phyloP scores from a whole-genome alignment of 2,888 invertebrate genomes.

The Drosophila kokeensis region DNA sequence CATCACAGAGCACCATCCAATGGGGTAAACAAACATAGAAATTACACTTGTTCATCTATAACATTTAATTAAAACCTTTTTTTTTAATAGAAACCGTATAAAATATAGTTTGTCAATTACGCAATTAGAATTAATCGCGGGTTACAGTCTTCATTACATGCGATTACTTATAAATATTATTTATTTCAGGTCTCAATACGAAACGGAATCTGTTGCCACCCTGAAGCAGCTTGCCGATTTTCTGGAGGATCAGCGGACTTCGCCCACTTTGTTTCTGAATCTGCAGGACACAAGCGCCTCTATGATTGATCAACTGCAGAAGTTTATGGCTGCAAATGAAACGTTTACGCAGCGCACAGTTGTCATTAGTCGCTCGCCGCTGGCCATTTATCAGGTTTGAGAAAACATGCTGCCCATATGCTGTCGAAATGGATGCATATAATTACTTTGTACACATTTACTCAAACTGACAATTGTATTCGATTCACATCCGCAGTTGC shows the following conservation, averaged over 20 bases:
- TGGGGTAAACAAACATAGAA: conserved; percentile 73
- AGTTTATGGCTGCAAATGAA: conserved; percentile 74
- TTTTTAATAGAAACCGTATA: background rate
- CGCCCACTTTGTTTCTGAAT: conserved; percentile 82
- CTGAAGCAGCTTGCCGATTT: conserved; percentile 81
- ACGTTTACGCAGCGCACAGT: conserved; percentile 82
- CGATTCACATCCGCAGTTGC: conserved; percentile 68
- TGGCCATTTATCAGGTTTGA: conserved; percentile 84
- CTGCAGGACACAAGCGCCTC: conserved; percentile 82
- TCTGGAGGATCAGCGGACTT: conserved; percentile 73
- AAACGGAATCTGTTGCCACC: conserved; percentile 82
- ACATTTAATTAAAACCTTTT: background rate
- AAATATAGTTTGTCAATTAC: background rate
- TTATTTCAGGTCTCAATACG: conserved; percentile 81
- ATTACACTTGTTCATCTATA: background rate
- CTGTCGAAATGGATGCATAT: background rate
- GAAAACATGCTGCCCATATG: background rate
- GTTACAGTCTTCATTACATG: background rate
- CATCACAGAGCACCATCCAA: conserved; percentile 84
- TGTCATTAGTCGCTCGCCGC: conserved; percentile 83
- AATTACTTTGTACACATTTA: background rate
- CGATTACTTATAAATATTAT: background rate
- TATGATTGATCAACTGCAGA: conserved; percentile 82
- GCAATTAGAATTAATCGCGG: no score
- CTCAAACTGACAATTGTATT: conserved; percentile 1